phyloP scores from a whole-genome alignment of 1,140 invertebrate species.

The Pogonomyrmex barbatus region DNA sequence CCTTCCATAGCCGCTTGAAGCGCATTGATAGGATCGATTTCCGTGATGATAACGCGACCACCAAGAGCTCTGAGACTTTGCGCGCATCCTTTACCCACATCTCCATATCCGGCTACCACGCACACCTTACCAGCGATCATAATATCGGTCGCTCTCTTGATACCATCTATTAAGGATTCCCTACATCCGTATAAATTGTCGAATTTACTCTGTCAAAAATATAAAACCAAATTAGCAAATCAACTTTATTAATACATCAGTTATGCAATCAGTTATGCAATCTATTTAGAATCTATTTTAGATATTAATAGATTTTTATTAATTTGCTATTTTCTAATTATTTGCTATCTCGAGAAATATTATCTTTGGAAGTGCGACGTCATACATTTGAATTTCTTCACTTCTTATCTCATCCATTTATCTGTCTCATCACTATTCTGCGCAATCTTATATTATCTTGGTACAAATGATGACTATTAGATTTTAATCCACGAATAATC shows the following conservation, averaged over 20 bases:
- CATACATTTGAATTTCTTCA: neutral
- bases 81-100: conserved; percentile 99
- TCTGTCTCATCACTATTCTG: neutral
- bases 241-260: neutral
- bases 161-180: conserved; percentile 99
- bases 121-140: conserved; percentile 99
- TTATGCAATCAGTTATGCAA: too few species aligned
- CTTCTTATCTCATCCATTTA: neutral
- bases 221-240: conserved; percentile 1
- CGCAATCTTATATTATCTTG: neutral
- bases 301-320: neutral
- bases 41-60: conserved; percentile 97
- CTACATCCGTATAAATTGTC: conserved; percentile 99
- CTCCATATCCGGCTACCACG: conserved; percentile 99
- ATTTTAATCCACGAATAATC: neutral
- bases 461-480: neutral
- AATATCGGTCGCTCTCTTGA: conserved; percentile 99
- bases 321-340: neutral
- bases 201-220: conserved; percentile 95
- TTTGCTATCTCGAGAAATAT: neutral
- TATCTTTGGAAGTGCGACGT: neutral
- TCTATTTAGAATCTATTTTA: neutral
- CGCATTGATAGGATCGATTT: conserved; percentile 99
- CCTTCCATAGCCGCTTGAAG: conserved; percentile 99
- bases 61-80: conserved; percentile 98